Base-by-base conservation (phyloP, 2,888 invertebrate genomes). In the Hirtodrosophila cameraria region DNA sequence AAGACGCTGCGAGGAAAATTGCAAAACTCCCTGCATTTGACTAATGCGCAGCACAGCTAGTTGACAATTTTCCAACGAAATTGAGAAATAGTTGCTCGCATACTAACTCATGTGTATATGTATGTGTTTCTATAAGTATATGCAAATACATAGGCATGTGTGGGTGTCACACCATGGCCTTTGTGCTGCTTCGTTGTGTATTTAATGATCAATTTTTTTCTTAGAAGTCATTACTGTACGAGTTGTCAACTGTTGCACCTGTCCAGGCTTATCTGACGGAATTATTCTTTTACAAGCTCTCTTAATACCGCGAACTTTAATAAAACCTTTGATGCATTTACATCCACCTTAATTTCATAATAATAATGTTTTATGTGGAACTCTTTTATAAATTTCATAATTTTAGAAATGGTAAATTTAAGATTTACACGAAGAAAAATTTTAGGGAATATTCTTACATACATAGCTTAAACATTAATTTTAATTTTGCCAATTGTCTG, bases 61-160 rank as follows among this genome's bases (percentile, higher is more conserved):
- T 67, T 81, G 84, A 81, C 79, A 81, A 75, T 58, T 65, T 76
- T 71, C 53, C 60, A 52, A 57, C 62, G 54, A 41, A 72, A 85
- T 71, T 82, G 85, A 78, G 79, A 85, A 80, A 82, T 82, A 69
- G 82, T 78, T 75, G 50, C 12, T 30, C 52, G 36, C 61, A 60
- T 53, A 64, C 33, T 42, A 52, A 46, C 48, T n/a, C 11, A 27
- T 36, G 31, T 54, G 35, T 13, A 33, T 12, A 11, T 39, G 15
- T 7, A 25, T 18, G 13, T 41, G 15, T 16, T 31, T 12, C n/a
- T 39, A 23, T 30, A 23, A 12, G 12, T 1, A 39, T 4, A 13
- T 12, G 15, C 35, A 33, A 3, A 15, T 33, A 35, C 46, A 35
- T 13, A 31, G 30, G 3, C 18, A 18, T 43, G 9, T 30, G 57